A percentile compares a stretch with the other conserved stretches of the same genome.
Evolutionary conservation across 2,797 vertebrate species (phyloP).

Genomic region (Cuculus canorus): DNA sequence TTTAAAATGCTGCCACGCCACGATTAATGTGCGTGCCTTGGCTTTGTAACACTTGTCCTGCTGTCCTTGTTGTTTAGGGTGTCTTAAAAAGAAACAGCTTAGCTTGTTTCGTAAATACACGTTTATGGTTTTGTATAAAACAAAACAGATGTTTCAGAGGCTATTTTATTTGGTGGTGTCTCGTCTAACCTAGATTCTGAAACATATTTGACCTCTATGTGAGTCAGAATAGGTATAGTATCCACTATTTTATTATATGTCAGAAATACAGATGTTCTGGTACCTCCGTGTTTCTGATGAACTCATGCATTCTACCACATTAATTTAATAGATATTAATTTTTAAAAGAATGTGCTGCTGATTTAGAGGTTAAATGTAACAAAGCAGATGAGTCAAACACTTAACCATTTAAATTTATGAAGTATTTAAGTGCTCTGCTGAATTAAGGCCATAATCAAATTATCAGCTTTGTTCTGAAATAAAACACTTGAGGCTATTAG

Average conservation of each 20-base stretch:
- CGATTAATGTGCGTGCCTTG: neutral
- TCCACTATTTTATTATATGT: neutral
- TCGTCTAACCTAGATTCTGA: conserved; percentile 12
- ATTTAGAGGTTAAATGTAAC: neutral
- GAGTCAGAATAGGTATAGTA: neutral
- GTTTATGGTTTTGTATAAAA: conserved; percentile 8
- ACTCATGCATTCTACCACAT: neutral
- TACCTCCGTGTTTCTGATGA: neutral
- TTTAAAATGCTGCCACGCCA: conserved; percentile 31
- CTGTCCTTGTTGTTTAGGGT: conserved; percentile 13
- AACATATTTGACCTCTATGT: conserved; percentile 17
- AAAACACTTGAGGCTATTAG: neutral
- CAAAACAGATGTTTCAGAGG: conserved; percentile 19
- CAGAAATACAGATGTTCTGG: neutral
- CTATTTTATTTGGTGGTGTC: neutral
- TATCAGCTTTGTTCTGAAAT: neutral
- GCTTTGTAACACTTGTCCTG: conserved; percentile 29
- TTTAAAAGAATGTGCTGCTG: neutral
- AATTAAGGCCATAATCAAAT: conserved; percentile 11
- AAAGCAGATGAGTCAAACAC: neutral
- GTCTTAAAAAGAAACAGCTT: neutral
- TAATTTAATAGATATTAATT: neutral
- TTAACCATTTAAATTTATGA: neutral
- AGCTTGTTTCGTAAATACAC: neutral
- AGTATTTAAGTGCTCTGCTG: neutral